Conservation (phyloP, 2,888 invertebrate genomes). For the Thymelicus sylvestris region DNA sequence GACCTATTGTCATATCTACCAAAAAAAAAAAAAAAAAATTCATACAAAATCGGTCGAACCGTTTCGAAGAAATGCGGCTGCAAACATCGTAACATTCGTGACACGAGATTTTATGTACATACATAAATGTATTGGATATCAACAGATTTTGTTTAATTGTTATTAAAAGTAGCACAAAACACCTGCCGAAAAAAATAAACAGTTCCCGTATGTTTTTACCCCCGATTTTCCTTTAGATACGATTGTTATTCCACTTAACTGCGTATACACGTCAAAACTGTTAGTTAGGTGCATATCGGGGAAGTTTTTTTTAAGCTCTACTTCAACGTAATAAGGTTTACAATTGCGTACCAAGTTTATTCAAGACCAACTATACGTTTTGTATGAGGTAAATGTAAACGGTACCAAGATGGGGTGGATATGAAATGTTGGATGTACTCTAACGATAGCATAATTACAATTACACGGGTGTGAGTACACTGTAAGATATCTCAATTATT, state of each 20-base stretch:
- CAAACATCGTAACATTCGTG: too few relatives aligned
- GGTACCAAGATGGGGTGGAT: conserved; percentile 25
- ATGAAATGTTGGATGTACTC: conserved; percentile 24
- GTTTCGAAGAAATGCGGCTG: too few relatives aligned
- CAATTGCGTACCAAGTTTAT: conserved; percentile 20
- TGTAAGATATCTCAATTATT: background rate
- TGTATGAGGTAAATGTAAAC: conserved; percentile 13
- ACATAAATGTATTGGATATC: too few relatives aligned
- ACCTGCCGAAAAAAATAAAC: background rate
- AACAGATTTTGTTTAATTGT: too few relatives aligned
- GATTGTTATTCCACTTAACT: conserved; percentile 37
- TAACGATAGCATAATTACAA: conserved; percentile 45
- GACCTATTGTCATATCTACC: too few relatives aligned
- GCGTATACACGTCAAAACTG: conserved; percentile 32
- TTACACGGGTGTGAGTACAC: conserved; percentile 37
- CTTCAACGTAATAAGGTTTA: conserved; percentile 14
- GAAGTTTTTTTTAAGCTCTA: conserved; percentile 16
- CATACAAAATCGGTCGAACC: too few relatives aligned
- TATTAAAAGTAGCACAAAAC: background rate
- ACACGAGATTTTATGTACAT: too few relatives aligned
- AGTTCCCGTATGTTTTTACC: conserved; percentile 22
- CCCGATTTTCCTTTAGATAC: conserved; percentile 37
- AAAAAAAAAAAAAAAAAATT: too few relatives aligned
- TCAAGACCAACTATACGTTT: conserved; percentile 16
- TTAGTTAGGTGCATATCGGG: conserved; percentile 13